These are phyloP conservation scores for Motacilla alba DNA, from an alignment of 2,113 vertebrate genomes.

Conservation along the genomic window DNA sequence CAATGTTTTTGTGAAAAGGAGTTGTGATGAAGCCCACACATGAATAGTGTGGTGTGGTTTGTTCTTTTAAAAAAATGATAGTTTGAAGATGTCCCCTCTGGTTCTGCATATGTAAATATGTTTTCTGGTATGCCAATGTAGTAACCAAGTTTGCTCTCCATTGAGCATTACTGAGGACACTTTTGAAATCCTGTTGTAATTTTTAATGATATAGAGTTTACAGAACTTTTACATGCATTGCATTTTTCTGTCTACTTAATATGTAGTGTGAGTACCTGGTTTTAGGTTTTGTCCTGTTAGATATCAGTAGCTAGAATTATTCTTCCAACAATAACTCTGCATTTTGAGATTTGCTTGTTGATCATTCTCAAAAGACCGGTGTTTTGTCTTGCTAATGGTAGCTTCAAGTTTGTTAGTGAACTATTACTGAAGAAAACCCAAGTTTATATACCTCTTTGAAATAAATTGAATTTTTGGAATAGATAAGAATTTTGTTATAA, in stretches of 20 bases:
- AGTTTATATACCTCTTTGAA: neutral
- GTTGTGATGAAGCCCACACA: neutral
- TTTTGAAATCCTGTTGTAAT: neutral
- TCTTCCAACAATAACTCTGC: neutral
- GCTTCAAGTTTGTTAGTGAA: neutral
- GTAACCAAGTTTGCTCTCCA: neutral
- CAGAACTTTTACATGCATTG: neutral
- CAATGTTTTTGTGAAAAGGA: neutral
- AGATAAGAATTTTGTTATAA: neutral
- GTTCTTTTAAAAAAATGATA: neutral
- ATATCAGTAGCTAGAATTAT: neutral
- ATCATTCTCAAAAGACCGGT: neutral
- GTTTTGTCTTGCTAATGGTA: neutral
- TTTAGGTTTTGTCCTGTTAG: neutral
- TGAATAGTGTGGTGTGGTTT: neutral
- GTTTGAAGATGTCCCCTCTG: neutral
- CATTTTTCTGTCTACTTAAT: neutral
- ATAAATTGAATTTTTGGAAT: neutral
- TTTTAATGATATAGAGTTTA: slow-evolving; percentile 15
- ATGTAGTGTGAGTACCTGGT: neutral
- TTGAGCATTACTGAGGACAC: neutral
- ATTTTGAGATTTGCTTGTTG: neutral
- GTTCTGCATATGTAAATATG: neutral
- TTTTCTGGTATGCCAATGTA: neutral
- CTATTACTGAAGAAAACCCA: neutral